Conservation (phyloP, 2,888 invertebrate genomes). For the Ommatoiulus sabulosus region DNA sequence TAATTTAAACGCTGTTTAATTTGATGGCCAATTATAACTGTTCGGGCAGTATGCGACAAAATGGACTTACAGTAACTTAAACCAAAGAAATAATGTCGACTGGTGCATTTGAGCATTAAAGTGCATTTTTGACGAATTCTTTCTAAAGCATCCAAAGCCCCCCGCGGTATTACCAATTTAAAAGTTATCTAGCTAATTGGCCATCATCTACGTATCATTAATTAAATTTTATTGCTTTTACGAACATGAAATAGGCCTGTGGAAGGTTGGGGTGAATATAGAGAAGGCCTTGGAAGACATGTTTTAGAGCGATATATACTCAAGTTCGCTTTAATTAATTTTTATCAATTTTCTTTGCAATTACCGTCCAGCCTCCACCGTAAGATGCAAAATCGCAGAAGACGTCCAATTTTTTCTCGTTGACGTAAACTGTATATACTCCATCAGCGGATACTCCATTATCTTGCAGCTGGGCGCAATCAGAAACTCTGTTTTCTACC, state of each 20-base stretch:
- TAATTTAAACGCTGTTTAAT: too few relatives aligned
- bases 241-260: neutral
- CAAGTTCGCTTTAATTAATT: neutral
- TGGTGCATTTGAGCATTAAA: too few relatives aligned
- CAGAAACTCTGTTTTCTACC: neutral
- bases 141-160: neutral
- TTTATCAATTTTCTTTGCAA: constrained; percentile 62
- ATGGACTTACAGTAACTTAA: too few relatives aligned
- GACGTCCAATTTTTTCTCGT: constrained; percentile 60
- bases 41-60: too few relatives aligned
- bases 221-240: constrained; percentile 52
- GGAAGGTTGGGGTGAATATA: neutral
- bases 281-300: neutral
- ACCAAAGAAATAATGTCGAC: too few relatives aligned
- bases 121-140: neutral
- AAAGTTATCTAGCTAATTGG: neutral
- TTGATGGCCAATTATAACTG: too few relatives aligned
- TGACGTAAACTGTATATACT: constrained; percentile 61
- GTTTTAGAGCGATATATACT: neutral
- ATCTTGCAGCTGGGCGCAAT: constrained; percentile 62
- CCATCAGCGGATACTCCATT: constrained; percentile 62
- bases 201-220: constrained; percentile 20
- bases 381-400: constrained; percentile 74
- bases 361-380: constrained; percentile 77
- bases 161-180: neutral